These are phyloP conservation scores for Gambelia wislizenii DNA, from an alignment of 2,797 vertebrate genomes.

Conservation along the genomic window DNA sequence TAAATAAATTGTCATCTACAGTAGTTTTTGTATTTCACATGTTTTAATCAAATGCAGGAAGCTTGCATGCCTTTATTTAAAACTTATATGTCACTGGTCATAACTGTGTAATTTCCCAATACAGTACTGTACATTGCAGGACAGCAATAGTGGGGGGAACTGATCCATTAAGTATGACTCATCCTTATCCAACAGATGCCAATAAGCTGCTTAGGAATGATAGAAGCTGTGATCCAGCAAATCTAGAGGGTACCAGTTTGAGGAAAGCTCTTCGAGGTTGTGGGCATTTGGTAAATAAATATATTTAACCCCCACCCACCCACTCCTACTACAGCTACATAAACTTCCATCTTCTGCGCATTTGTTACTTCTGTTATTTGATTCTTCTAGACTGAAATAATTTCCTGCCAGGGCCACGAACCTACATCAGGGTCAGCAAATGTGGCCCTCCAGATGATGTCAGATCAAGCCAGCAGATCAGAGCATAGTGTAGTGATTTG, in stretches of 20 bases:
- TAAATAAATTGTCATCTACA: slow-evolving; percentile 28
- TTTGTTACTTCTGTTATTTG: background rate
- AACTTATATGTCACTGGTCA: slow-evolving; percentile 43
- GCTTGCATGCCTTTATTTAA: slow-evolving; percentile 30
- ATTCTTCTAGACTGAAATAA: background rate
- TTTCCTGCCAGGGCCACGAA: background rate
- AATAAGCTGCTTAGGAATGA: background rate
- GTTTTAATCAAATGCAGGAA: slow-evolving; percentile 44
- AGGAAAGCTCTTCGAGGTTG: too few species aligned
- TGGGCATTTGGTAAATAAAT: background rate
- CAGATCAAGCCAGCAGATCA: too few species aligned
- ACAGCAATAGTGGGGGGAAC: slow-evolving; percentile 21
- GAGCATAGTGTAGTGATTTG: too few species aligned
- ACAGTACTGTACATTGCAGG: background rate
- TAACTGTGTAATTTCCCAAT: slow-evolving; percentile 42
- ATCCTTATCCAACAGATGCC: background rate
- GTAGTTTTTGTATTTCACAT: slow-evolving; percentile 1
- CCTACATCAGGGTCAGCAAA: background rate
- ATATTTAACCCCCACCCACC: too few species aligned
- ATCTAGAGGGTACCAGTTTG: background rate
- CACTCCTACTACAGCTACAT: background rate
- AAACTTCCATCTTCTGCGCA: background rate
- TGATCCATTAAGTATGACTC: slow-evolving; percentile 34
- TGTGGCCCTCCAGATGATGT: background rate
- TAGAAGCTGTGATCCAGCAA: background rate